Base-by-base conservation (phyloP, 2,888 invertebrate species). In the Hermodice carunculata region DNA sequence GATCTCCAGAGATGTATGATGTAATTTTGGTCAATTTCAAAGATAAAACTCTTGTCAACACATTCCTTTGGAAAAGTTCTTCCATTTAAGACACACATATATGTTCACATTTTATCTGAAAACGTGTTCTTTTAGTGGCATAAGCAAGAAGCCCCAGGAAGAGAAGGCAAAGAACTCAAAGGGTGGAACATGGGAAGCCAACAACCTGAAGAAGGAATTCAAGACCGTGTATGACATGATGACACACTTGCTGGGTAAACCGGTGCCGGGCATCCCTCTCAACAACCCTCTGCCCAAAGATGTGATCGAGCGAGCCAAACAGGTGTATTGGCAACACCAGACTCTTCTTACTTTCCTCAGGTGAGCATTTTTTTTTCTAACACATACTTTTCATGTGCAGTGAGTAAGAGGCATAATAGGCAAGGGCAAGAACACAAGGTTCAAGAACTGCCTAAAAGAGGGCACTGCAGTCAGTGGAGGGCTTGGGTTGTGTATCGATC, bases 181-280 rank as follows among this genome's bases (percentile, higher is more conserved):
- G 42, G 64, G 66, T 40, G 69, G 59, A 14, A 56, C 70, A 8
- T 63, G 53, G 44, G 74, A 77, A 42, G 67, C 75, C 2, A 76
- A 75, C 64, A 79, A 76, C 61, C 61, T 78, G 51, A 83, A 83
- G 74, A 82, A 81, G 61, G 83, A 85, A 56, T 76, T 80, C 62
- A 83, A 81, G 71, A 85, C 85, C 0, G 78, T 86, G 29, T 86
- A 86, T 67, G 86, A 86, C 69, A 86, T 86, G 85, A 78, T 86
- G 22, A 66, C 67, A 31, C 78, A 84, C 70, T 78, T 86, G 61
- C 77, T 78, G 64, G 86, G 86, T 4, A 49, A 43, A 17, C 49
- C 46, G 2, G 76, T 84, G 4, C 85, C 85, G 1, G 86, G 85
- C 4, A 84, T 86, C 40, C 83, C 85, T 4, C 65, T 80, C 51